Evolutionary conservation across 2,888 invertebrate species (phyloP).

Genomic region (Acronicta aceris): DNA sequence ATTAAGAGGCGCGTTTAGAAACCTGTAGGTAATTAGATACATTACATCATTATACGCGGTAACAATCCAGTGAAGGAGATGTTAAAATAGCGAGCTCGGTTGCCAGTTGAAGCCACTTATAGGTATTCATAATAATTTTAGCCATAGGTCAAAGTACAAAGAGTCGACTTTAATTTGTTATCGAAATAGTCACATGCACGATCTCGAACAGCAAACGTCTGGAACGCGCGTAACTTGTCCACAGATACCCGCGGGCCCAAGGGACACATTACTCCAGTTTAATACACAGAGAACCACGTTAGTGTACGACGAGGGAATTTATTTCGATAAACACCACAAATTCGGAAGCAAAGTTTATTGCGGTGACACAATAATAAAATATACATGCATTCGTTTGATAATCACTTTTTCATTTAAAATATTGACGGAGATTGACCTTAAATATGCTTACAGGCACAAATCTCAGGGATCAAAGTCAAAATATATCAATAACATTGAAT

Average conservation of each 20-base stretch:
- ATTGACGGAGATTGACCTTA: too few relatives aligned
- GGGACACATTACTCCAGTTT: slow-evolving; percentile 72
- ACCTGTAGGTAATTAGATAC: slow-evolving; percentile 8
- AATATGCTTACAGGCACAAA: too few relatives aligned
- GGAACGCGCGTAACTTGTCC: slow-evolving; percentile 64
- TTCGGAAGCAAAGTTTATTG: slow-evolving; percentile 23
- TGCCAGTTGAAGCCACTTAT: too few relatives aligned
- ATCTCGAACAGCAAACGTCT: slow-evolving; percentile 23
- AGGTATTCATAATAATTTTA: too few relatives aligned
- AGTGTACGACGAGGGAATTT: slow-evolving; percentile 54
- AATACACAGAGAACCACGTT: slow-evolving; percentile 65
- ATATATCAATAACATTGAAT: too few relatives aligned
- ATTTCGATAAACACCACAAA: slow-evolving; percentile 51
- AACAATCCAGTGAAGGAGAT: neutral
- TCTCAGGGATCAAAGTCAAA: too few relatives aligned
- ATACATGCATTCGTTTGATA: slow-evolving; percentile 1
- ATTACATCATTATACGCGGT: neutral
- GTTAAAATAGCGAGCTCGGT: too few relatives aligned
- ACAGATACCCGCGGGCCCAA: slow-evolving; percentile 65
- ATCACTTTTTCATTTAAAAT: neutral
- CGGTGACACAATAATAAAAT: slow-evolving; percentile 21
- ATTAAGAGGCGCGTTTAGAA: slow-evolving; percentile 34
- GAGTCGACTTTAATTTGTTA: too few relatives aligned
- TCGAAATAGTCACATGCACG: too few relatives aligned
- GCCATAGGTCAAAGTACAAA: too few relatives aligned